phyloP scores from a whole-genome alignment of 2,797 vertebrate genomes.

The Furcifer pardalis region DNA sequence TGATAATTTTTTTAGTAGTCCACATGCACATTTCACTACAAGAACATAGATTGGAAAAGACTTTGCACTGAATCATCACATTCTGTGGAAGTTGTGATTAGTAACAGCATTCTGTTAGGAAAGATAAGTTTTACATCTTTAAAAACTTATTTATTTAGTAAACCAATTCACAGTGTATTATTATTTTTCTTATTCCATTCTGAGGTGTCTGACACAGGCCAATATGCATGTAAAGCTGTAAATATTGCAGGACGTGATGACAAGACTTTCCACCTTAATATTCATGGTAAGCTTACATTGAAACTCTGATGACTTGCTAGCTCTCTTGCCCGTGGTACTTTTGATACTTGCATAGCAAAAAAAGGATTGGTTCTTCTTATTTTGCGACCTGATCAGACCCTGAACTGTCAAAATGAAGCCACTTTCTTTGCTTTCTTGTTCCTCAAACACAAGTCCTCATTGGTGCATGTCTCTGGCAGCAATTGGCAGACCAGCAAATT shows the following conservation, averaged over 20 bases:
- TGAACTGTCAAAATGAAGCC: too few species aligned
- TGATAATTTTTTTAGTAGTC: background rate
- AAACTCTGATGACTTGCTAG: slow-evolving; percentile 4
- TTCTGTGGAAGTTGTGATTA: too few species aligned
- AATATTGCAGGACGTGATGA: slow-evolving; percentile 94
- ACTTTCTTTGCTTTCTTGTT: too few species aligned
- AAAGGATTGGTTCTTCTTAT: too few species aligned
- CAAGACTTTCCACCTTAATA: slow-evolving; percentile 95
- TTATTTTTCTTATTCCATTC: slow-evolving; percentile 60
- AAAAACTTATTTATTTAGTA: background rate
- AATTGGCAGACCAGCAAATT: too few species aligned
- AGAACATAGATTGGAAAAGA: background rate
- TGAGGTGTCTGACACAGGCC: slow-evolving; percentile 94
- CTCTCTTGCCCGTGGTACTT: background rate
- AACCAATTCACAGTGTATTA: background rate
- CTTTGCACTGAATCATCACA: background rate
- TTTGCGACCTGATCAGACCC: too few species aligned
- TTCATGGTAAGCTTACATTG: slow-evolving; percentile 84
- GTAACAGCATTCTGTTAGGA: background rate
- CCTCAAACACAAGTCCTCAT: too few species aligned
- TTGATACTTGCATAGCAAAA: background rate
- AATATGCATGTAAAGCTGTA: slow-evolving; percentile 93
- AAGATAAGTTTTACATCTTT: background rate
- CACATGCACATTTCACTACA: background rate
- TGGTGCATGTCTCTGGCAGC: too few species aligned